Evolutionary conservation across 2,888 invertebrate genomes (phyloP).

Genomic region (Aspidiotus rigidus): DNA sequence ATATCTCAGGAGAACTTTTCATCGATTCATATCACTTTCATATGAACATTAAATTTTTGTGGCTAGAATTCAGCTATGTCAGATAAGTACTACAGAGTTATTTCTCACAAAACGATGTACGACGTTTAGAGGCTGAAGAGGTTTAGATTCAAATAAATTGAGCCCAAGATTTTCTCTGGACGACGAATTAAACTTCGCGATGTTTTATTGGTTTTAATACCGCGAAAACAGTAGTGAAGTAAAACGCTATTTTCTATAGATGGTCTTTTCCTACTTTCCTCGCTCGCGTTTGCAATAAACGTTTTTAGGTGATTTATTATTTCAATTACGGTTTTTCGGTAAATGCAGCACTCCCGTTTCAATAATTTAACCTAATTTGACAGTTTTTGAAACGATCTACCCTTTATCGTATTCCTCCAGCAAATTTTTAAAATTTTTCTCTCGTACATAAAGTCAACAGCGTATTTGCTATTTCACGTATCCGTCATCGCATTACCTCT

Average conservation of each 20-base stretch:
- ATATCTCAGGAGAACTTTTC: no score
- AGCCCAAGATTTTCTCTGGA: no score
- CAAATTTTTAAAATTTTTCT: neutral
- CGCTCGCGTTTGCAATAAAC: slow-evolving; percentile 15
- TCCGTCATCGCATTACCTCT: no score
- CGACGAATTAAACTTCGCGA: neutral
- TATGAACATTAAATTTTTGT: no score
- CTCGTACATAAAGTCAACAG: neutral
- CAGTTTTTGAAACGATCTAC: neutral
- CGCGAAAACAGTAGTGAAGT: slow-evolving; percentile 3
- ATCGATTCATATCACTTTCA: no score
- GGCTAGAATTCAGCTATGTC: no score
- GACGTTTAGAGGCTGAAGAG: no score
- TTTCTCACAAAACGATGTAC: no score
- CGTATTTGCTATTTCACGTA: no score
- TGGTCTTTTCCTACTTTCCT: slow-evolving; percentile 3
- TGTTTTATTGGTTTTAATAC: slow-evolving; percentile 32
- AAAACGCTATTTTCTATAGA: slow-evolving; percentile 5
- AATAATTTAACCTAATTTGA: slow-evolving; percentile 12
- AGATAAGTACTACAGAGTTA: no score
- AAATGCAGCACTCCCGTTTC: slow-evolving; percentile 3
- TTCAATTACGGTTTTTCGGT: slow-evolving; percentile 24
- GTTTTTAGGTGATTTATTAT: slow-evolving; percentile 29
- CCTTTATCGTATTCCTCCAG: slow-evolving; percentile 3
- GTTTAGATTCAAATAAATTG: no score